Evolutionary conservation across 2,888 invertebrate species (phyloP), one percentile per base, ranked within the genome.

Genomic region (Bellardia bayeri): DNA sequence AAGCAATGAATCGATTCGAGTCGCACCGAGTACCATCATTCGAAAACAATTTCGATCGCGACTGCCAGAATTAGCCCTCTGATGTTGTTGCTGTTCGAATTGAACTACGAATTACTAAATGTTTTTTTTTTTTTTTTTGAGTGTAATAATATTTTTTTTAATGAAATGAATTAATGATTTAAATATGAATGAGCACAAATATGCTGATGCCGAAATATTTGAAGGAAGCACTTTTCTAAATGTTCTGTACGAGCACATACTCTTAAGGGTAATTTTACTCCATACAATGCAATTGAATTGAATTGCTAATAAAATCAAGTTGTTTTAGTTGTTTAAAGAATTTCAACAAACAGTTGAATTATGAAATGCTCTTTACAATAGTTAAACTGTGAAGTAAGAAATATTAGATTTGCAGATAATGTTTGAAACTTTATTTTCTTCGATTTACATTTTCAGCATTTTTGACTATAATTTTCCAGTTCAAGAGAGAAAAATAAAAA

Each of bases 401-500:
- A 16, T 56, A 56, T 56, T 56, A 56, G 37, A 64, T 64, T 64
- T 40, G 64, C 40, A 33, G 40, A 64, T 64, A 64, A 40, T 40
- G 14, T 64, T 64, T 64, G 40, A 40, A 40, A 64, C 64, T 40
- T 40, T 64, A 40, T 64, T 64, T 40, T 64, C 64, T 64, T 64
- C 64, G 64, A 64, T 64, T 64, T 64, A 40, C 40, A 64, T 37
- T 16, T n/a, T 64, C 40, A 64, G 40, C 37, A 40, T 64, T 64
- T 37, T 64, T 64, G n/a, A 64, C 64, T 16, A 64, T 64, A 61
- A 61, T 61, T 64, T 64, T 64, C 64, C 64, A 64, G 40, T 40
- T 64, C 40, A 64, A 64, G 9, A 40, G 64, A 64, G 64, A 64
- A 64, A 40, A 40, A 64, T 64, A 40, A 64, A 64, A 64, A 37